Evolutionary conservation across 64 coral and sea anemone genomes (phyloP), one percentile per base, ranked within the genome.

Genomic region (Montipora capricornis): DNA sequence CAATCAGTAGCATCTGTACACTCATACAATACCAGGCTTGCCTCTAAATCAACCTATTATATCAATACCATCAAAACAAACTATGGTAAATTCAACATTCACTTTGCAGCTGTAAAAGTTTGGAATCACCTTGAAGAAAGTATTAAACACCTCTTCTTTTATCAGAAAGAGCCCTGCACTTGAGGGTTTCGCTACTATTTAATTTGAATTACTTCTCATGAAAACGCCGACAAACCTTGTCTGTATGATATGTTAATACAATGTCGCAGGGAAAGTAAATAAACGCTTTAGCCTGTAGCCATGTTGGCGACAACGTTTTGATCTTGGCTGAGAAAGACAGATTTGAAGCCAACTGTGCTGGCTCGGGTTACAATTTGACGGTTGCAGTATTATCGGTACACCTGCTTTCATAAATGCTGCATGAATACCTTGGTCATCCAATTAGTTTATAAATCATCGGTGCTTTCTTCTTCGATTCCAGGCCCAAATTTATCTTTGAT

Each of bases 401-500:
- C 37, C 37, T 37, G 37, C 37, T 6, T 57, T 57, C 53, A 57
- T 6, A 57, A 57, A 6, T 57, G 6, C 53, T 11, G 53, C 53
- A 57, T 68, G 64, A 13, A 13, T 68, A 68, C 17, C 15, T 68
- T 16, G 14, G 16, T 68, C 64, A 68, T 68, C 17, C 13, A 14
- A n/a, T 1, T 20, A 13, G 3, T 78, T 78, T 19, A 49, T 15
- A 14, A 17, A 17, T 49, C 62, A 3, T 86, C 66, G 15, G 16
- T 12, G 9, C 4, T 20, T 24, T 73, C 71, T 17, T 68, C n/a
- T 22, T 86, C 46, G 4, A 73, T 5, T 20, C 64, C 81, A 45
- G 66, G n/a, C 17, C 22, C 7, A 5, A 86, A 64, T 45, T 50
- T 86, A n/a, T 86, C 46, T 50, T 86, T 44, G 45, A 86, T 73